These are phyloP conservation scores for Syngnathus floridae DNA, from an alignment of 2,113 vertebrate genomes.

Conservation along the genomic window DNA sequence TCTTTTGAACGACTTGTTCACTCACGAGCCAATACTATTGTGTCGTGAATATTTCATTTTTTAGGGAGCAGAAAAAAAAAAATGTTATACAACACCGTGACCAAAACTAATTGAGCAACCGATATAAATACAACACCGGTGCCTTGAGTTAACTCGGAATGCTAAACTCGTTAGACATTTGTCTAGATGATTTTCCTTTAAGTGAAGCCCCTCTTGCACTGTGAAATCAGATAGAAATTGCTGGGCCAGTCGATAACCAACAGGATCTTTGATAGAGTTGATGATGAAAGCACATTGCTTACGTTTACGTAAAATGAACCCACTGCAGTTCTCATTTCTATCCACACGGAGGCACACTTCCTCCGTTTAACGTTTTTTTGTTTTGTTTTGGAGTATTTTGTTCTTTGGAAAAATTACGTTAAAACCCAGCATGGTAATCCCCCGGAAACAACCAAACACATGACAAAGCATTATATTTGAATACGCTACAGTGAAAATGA, in stretches of 20 bases:
- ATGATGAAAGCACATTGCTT: too few relatives aligned
- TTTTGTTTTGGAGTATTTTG: too few relatives aligned
- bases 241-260: too few relatives aligned
- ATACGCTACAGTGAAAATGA: neutral
- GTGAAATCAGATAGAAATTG: too few relatives aligned
- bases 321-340: neutral
- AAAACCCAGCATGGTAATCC: neutral
- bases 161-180: constrained; percentile 65
- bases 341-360: constrained; percentile 25
- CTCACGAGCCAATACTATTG: too few relatives aligned
- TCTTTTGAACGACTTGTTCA: too few relatives aligned
- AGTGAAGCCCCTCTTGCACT: constrained; percentile 41
- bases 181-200: constrained; percentile 62
- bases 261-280: too few relatives aligned
- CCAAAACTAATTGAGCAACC: rapidly evolving
- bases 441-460: neutral
- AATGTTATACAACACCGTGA: constrained; percentile 10
- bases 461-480: neutral
- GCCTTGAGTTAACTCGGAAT: constrained; percentile 19
- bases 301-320: too few relatives aligned
- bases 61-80: too few relatives aligned
- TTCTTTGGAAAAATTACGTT: neutral
- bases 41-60: too few relatives aligned
- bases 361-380: neutral
- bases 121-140: rapidly evolving